phyloP scores from a whole-genome alignment of 2,113 vertebrate species.

The Origma solitaria region DNA sequence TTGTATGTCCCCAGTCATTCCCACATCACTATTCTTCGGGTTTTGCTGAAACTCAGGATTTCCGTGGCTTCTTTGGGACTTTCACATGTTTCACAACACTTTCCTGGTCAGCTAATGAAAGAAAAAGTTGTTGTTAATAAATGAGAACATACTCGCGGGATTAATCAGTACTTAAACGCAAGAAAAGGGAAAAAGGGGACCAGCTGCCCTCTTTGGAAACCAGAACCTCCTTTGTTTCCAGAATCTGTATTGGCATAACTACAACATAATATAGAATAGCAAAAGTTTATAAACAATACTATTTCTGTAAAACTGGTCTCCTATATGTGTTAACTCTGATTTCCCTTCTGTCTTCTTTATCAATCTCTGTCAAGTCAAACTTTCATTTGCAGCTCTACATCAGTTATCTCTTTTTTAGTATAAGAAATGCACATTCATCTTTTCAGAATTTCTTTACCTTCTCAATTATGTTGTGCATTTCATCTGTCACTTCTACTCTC shows the following conservation, averaged over 20 bases:
- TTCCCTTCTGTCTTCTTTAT: not conserved
- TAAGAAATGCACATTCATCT: not conserved
- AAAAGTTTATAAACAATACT: not conserved
- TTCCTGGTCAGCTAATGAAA: not conserved
- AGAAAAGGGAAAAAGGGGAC: not conserved
- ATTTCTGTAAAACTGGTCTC: not conserved
- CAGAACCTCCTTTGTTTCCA: not conserved
- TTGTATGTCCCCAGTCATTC: not conserved
- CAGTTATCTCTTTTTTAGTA: not conserved
- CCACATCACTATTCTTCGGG: not conserved
- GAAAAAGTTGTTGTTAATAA: not conserved
- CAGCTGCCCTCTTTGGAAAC: not conserved
- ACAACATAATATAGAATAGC: not conserved
- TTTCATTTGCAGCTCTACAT: not conserved
- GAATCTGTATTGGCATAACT: not conserved
- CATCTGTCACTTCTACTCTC: not conserved
- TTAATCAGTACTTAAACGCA: not conserved
- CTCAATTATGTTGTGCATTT: not conserved
- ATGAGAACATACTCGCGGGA: accelerated
- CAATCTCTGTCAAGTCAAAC: not conserved
- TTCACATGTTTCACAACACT: not conserved
- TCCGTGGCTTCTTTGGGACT: not conserved
- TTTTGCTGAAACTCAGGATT: conserved; percentile 13
- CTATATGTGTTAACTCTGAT: not conserved
- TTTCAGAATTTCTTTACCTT: not conserved